Evolutionary conservation across 2,888 invertebrate species (phyloP), one percentile per base, ranked within the genome.

Genomic region (Papilio gigon): DNA sequence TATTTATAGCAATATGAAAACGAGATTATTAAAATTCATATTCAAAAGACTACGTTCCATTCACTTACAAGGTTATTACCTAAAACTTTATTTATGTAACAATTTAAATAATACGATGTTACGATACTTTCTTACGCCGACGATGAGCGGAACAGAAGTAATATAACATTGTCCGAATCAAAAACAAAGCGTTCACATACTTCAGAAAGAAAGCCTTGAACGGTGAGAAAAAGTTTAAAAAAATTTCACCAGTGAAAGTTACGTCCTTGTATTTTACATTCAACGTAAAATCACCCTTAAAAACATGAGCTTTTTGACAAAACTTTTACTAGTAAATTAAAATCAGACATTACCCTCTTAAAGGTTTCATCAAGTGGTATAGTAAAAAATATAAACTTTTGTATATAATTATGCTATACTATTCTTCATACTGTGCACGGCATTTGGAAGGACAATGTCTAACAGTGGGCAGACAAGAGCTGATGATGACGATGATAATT

Each of bases 181-280:
- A 69, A 68, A 69, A 65, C 65, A 69, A 65, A 69, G 65, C 64
- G 65, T 69, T 69, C 69, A 56, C 69, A 69, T 69, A 69, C 60
- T 65, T 69, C 53, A 33, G 56, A 69, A 69, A 61, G 69, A 65
- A 69, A 69, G 65, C 53, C 65, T 61, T 65, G 69, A 65, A 65
- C 61, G 69, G 53, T 69, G 69, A 61, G 69, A 69, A 69, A 60
- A 61, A 61, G 53, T 50, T 25, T 40, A 27, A 40, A 65, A 60
- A 67, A 62, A 42, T 22, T 53, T 25, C 42, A 20, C 65, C 42
- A 56, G 69, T 69, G 69, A 69, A 69, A 69, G 65, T 69, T 8
- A 61, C 60, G 60, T 53, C 65, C 68, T 68, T 68, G 60, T 22
- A 27, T 67, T 50, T 60, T 42, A 42, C 22, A 37, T 68, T 27